phyloP scores from a whole-genome alignment of 1,140 invertebrate species.

The Metaphire vulgaris region DNA sequence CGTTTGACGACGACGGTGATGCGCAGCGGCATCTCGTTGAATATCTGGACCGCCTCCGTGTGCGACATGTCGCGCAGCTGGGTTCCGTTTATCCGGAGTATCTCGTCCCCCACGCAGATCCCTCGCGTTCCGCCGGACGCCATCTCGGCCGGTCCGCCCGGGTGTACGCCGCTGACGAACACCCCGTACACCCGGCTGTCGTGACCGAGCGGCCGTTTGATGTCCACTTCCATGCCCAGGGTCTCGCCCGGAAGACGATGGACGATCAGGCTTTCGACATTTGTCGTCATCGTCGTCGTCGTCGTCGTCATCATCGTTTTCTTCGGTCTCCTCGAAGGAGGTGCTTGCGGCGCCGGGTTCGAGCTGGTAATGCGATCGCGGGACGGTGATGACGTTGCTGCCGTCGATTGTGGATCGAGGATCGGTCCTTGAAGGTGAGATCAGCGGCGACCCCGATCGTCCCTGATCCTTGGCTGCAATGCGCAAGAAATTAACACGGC shows the following conservation, averaged over 20 bases:
- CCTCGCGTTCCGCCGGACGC: conserved; percentile 60
- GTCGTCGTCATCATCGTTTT: too few relatives aligned
- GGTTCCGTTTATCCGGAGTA: conserved; percentile 72
- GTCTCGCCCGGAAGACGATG: conserved; percentile 78
- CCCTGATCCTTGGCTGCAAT: too few relatives aligned
- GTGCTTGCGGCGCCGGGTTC: too few relatives aligned
- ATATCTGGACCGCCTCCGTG: conserved; percentile 72
- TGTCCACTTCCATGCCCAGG: conserved; percentile 80
- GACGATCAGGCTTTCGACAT: conserved; percentile 44
- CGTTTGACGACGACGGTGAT: conserved; percentile 37
- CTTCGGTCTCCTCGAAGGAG: too few relatives aligned
- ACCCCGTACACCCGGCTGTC: conserved; percentile 65
- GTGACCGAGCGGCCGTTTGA: conserved; percentile 69
- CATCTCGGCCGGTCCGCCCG: conserved; percentile 78
- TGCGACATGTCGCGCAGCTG: conserved; percentile 71
- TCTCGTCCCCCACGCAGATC: conserved; percentile 72
- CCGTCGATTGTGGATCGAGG: too few relatives aligned
- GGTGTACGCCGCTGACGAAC: conserved; percentile 80
- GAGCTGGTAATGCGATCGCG: too few relatives aligned
- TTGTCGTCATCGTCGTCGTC: too few relatives aligned
- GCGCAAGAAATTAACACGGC: too few relatives aligned
- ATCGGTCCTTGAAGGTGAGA: too few relatives aligned
- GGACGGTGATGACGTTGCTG: too few relatives aligned
- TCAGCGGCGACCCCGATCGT: too few relatives aligned
- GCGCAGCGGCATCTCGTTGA: conserved; percentile 43